Evolutionary conservation across 2,888 invertebrate genomes (phyloP), one percentile per base, ranked within the genome.

Genomic region (Achlya flavicornis): DNA sequence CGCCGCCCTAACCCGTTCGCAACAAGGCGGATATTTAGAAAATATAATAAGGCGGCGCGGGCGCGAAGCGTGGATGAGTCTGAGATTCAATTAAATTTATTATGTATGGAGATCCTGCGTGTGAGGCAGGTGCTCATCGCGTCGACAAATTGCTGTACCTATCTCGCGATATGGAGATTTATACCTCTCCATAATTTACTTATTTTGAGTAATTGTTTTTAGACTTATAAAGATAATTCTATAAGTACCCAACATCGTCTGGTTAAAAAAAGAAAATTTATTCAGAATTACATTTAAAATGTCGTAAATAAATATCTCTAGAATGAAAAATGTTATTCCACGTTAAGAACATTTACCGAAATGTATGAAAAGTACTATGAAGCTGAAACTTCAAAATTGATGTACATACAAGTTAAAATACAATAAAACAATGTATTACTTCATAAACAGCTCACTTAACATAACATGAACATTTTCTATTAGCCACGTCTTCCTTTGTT

Each of bases 11-110:
- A 88, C 90, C 87, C 90, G 85, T 88, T 88, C 87, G 83, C 80
- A 78, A 84, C 84, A 86, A 83, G 88, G 85, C 77, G 84, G 87
- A 91, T 92, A 91, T 93, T 92, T 90, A 84, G 88, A 88, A 89
- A 91, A 92, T 91, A 90, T 91, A 90, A 92, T 88, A 91, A 92
- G 87, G 85, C 81, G 76, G 81, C 77, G 81, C 84, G 81, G 84
- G 83, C 77, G 81, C 84, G 81, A 84, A 83, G 85, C 86, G 85
- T 81, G 91, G 91, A 92, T 92, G 92, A 92, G 90, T 86, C 88
- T 88, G 83, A 86, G 88, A 92, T 93, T 92, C 92, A 92, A 93
- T 93, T 92, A 92, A 92, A 92, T 93, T 92, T 92, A 92, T 92
- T 93, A 93, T 93, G 93, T 93, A 93, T 93, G 93, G 89, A 92